These are phyloP conservation scores for Meloidogyne exigua DNA, from an alignment of 1,140 invertebrate species.

Conservation along the genomic window DNA sequence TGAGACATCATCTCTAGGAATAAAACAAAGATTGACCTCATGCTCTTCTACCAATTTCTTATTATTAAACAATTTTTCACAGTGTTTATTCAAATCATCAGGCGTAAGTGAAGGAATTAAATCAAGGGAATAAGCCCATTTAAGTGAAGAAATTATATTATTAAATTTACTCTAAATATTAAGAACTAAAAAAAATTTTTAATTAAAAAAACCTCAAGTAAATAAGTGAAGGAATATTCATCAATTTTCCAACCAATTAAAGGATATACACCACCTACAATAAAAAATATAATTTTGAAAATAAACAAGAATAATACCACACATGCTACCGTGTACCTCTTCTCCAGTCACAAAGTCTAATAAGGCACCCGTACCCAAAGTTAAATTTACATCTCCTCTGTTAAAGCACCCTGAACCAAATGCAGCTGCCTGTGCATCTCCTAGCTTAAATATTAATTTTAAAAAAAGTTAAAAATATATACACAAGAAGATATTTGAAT, in stretches of 20 bases:
- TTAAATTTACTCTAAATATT: background rate
- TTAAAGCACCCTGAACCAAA: slow-evolving; percentile 85
- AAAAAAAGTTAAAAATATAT: slow-evolving; percentile 64
- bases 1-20: background rate
- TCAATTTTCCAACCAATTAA: slow-evolving; percentile 76
- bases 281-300: background rate
- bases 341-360: slow-evolving; percentile 78
- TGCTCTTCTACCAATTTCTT: background rate
- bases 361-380: slow-evolving; percentile 90
- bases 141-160: background rate
- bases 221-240: slow-evolving; percentile 70
- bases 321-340: slow-evolving; percentile 72
- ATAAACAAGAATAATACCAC: slow-evolving; percentile 37
- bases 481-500: slow-evolving; percentile 79
- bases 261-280: slow-evolving; percentile 75
- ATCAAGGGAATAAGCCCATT: background rate
- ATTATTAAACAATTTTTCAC: background rate
- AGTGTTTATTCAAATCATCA: background rate
- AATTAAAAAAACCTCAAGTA: slow-evolving; percentile 72
- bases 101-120: background rate
- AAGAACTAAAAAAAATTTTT: too few species aligned
- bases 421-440: slow-evolving; percentile 78
- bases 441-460: slow-evolving; percentile 64
- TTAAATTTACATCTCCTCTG: slow-evolving; percentile 81
- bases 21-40: background rate